Conservation (phyloP, 2,888 invertebrate species). For the Listrodromus nycthemerus region DNA sequence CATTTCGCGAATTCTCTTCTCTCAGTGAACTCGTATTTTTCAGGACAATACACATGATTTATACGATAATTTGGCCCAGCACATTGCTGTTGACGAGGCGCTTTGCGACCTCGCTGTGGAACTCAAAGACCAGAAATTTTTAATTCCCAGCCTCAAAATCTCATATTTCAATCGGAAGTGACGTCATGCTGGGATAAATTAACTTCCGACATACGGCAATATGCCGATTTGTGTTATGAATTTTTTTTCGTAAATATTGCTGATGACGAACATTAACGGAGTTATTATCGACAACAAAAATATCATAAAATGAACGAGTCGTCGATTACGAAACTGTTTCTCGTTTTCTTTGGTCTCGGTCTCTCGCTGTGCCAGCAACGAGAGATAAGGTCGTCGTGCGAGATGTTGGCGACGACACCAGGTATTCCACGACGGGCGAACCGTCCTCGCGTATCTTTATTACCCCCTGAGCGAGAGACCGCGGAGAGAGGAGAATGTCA, state of each 20-base stretch:
- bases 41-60: background rate
- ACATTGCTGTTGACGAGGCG: too few relatives aligned
- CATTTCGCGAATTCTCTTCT: background rate
- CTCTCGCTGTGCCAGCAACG: constrained; percentile 35
- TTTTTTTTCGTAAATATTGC: background rate
- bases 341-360: background rate
- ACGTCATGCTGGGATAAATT: too few relatives aligned
- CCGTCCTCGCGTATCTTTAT: constrained; percentile 80
- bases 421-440: constrained; percentile 34
- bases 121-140: too few relatives aligned
- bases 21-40: background rate
- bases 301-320: constrained; percentile 28
- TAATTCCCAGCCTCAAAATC: too few relatives aligned
- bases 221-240: too few relatives aligned
- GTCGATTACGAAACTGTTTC: constrained; percentile 21
- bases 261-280: constrained; percentile 27
- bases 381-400: constrained; percentile 75
- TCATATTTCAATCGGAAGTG: too few relatives aligned
- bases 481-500: constrained; percentile 67
- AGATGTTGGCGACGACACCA: constrained; percentile 80
- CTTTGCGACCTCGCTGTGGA: too few relatives aligned
- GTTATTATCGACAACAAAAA: constrained; percentile 33
- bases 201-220: too few relatives aligned
- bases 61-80: too few relatives aligned
- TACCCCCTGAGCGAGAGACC: constrained; percentile 74